A percentile compares a stretch with the other conserved stretches of the same genome.
These are phyloP conservation scores for Patella ulyssiponensis DNA, from an alignment of 2,888 invertebrate genomes.

Conservation along the genomic window DNA sequence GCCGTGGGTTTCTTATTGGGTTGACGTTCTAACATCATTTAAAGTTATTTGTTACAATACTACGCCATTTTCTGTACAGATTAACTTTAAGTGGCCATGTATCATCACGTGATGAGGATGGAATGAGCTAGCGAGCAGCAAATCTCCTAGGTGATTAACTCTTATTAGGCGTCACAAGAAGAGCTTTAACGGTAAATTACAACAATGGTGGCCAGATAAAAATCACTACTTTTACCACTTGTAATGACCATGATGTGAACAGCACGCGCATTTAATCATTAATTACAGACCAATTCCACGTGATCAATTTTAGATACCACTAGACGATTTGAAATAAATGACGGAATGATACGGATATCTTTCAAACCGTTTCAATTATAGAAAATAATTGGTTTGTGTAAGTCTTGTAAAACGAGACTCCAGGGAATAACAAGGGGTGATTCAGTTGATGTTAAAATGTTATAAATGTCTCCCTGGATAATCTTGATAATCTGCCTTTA, in stretches of 20 bases:
- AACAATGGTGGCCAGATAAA: neutral
- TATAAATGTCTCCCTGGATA: constrained; percentile 9
- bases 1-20: too few species aligned
- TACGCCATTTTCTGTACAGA: too few species aligned
- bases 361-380: neutral
- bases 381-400: constrained; percentile 11
- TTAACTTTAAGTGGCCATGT: neutral
- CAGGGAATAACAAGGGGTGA: constrained; percentile 2
- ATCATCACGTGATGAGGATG: neutral
- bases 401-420: constrained; percentile 1
- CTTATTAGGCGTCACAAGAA: neutral
- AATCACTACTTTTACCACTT: neutral
- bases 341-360: neutral
- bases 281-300: constrained; percentile 2
- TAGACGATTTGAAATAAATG: constrained; percentile 5
- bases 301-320: neutral
- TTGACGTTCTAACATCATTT: too few species aligned
- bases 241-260: constrained; percentile 2
- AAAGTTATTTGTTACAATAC: too few species aligned
- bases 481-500: constrained; percentile 4
- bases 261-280: neutral
- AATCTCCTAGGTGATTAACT: neutral
- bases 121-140: neutral
- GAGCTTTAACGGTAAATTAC: neutral
- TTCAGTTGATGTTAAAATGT: constrained; percentile 9